Conservation (phyloP, 2,888 invertebrate genomes). For the Ellobium chinense region DNA sequence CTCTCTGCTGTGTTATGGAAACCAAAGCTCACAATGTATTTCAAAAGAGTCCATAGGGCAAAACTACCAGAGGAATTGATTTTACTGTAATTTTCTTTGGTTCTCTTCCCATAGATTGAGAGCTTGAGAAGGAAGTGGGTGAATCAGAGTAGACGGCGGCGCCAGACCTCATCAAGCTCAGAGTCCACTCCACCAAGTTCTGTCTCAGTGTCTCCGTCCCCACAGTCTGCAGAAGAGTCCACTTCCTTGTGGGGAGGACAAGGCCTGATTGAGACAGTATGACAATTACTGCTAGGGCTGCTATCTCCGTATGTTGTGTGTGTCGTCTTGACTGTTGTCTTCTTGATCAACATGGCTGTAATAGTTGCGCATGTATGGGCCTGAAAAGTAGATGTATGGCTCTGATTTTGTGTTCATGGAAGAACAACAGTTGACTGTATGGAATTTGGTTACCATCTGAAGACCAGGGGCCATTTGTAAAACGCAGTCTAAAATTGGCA, state of each 20-base stretch:
- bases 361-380: slow-evolving; percentile 31
- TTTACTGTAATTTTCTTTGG: too few relatives aligned
- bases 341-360: slow-evolving; percentile 42
- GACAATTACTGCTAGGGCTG: slow-evolving; percentile 75
- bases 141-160: slow-evolving; percentile 5
- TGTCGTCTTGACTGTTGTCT: slow-evolving; percentile 52
- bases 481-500: too few relatives aligned
- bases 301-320: slow-evolving; percentile 67
- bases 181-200: slow-evolving; percentile 1
- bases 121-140: slow-evolving; percentile 24
- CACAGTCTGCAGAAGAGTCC: neutral
- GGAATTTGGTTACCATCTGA: too few relatives aligned
- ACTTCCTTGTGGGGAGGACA: slow-evolving; percentile 10
- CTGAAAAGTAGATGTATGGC: too few relatives aligned
- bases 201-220: neutral
- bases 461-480: too few relatives aligned
- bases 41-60: too few relatives aligned
- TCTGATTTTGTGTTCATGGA: too few relatives aligned
- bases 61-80: too few relatives aligned
- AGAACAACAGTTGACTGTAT: too few relatives aligned
- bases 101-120: slow-evolving; percentile 28
- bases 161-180: neutral
- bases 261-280: slow-evolving; percentile 62
- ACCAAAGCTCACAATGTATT: too few relatives aligned
- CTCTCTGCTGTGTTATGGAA: too few relatives aligned